A percentile compares a stretch with the other conserved stretches of the same genome.
phyloP scores from a whole-genome alignment of 2,888 invertebrate genomes.

The Helobdella robusta region DNA sequence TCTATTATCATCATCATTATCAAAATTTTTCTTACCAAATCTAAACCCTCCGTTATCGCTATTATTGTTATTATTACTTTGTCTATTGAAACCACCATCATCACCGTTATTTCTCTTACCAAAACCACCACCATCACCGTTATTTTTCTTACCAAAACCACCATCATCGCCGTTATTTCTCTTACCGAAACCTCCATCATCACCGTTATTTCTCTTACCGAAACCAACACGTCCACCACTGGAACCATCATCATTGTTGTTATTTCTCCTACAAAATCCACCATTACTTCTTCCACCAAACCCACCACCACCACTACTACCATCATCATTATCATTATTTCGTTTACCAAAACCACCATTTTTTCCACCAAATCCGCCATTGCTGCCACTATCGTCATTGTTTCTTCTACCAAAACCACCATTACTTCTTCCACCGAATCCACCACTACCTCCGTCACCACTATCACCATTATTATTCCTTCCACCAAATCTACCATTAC shows the following conservation, averaged over 20 bases:
- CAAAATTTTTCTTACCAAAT: background rate
- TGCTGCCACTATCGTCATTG: background rate
- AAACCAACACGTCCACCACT: background rate
- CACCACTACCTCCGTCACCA: background rate
- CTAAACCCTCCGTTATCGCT: background rate
- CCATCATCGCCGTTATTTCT: background rate
- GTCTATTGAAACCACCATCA: background rate
- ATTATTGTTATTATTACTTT: background rate
- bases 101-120: background rate
- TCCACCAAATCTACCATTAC: background rate
- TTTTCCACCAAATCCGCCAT: background rate
- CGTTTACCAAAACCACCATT: background rate
- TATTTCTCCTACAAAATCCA: background rate
- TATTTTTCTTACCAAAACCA: background rate
- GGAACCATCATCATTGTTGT: background rate
- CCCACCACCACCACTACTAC: background rate
- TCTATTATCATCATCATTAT: background rate
- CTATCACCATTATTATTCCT: background rate
- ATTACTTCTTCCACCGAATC: background rate
- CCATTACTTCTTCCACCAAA: background rate
- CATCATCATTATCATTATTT: background rate
- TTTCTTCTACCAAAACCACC: constrained; percentile 1
- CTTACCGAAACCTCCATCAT: constrained; percentile 1
- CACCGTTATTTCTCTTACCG: background rate
- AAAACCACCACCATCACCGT: background rate